Conservation (phyloP, 35 echinoderm and acorn worm species). For the Strongylocentrotus purpuratus region DNA sequence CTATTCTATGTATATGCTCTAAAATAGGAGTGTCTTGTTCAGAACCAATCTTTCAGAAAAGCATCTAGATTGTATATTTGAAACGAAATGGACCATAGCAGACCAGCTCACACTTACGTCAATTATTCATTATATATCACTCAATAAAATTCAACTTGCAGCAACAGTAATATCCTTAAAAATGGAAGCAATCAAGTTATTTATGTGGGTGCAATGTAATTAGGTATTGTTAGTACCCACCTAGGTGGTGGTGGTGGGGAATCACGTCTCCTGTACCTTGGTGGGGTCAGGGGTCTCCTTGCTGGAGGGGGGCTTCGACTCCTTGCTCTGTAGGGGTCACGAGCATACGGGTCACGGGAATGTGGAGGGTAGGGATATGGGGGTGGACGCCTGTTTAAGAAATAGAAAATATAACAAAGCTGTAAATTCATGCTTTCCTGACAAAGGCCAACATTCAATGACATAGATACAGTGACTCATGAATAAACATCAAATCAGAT, state of each 20-base stretch:
- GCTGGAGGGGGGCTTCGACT: slow-evolving; percentile 22
- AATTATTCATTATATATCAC: no score
- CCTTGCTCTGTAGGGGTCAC: slow-evolving; percentile 22
- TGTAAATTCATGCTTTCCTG: background rate
- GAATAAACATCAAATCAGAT: no score
- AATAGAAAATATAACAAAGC: background rate
- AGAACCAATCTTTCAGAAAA: no score
- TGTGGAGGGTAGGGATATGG: slow-evolving; percentile 7
- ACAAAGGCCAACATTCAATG: no score
- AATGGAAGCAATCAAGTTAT: background rate
- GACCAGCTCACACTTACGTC: no score
- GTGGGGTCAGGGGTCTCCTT: slow-evolving; percentile 1
- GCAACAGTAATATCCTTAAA: no score
- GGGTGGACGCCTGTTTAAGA: background rate
- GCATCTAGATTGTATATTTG: no score
- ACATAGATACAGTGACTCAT: no score
- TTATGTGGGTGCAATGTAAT: background rate
- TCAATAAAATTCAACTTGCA: no score
- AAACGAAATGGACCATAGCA: no score
- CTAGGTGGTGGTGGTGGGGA: background rate
- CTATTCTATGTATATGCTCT: no score
- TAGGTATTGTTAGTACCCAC: slow-evolving; percentile 5
- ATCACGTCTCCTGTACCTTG: slow-evolving; percentile 33
- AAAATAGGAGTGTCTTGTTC: no score
- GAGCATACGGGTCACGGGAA: background rate